Conservation (phyloP, 2,888 invertebrate genomes). For the Drosophila subquinaria region DNA sequence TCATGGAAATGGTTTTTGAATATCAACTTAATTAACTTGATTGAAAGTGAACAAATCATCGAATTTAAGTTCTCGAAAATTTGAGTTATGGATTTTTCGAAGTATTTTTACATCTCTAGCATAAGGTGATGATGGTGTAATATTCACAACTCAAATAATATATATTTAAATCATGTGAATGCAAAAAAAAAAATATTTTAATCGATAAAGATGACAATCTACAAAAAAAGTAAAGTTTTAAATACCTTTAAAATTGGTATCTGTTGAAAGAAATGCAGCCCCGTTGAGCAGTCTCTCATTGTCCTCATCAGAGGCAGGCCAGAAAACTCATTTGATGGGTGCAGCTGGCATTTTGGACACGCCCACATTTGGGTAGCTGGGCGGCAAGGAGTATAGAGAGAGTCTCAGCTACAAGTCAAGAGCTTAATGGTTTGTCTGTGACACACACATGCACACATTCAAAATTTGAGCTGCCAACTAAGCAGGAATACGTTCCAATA, state of each 20-base stretch:
- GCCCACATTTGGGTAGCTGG: conserved; percentile 12
- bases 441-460: conserved; percentile 26
- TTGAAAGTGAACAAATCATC: no score
- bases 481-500: conserved; percentile 28
- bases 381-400: background rate
- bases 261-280: conserved; percentile 10
- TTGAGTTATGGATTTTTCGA: no score
- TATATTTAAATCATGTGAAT: no score
- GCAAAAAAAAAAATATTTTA: no score
- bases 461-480: conserved; percentile 49
- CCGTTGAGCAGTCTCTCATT: conserved; percentile 15
- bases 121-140: no score
- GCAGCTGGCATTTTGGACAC: conserved; percentile 43
- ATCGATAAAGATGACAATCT: background rate
- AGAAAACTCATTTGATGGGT: conserved; percentile 33
- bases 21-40: no score
- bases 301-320: conserved; percentile 11
- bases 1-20: no score
- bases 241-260: conserved; percentile 21
- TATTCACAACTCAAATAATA: no score
- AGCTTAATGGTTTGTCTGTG: conserved; percentile 70
- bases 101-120: no score
- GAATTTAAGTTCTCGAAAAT: no score
- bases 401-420: conserved; percentile 55
- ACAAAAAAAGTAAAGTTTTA: background rate